Percentiles rank a stretch among this genome's conserved stretches.
Conservation (phyloP, 2,888 invertebrate genomes). For the Octodonta nipae region DNA sequence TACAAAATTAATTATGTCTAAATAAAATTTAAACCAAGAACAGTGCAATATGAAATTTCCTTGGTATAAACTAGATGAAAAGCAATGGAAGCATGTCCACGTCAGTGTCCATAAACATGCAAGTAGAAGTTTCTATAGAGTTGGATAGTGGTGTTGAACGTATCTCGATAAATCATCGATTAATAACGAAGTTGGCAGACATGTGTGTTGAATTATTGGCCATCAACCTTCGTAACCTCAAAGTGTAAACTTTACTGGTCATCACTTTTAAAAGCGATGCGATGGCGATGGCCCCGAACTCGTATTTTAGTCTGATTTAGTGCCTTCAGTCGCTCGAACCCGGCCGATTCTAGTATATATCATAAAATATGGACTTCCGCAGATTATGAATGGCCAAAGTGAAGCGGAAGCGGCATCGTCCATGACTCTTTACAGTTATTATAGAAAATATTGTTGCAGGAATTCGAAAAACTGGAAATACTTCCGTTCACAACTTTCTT, state of each 20-base stretch:
- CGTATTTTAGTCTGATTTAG: conserved; percentile 14
- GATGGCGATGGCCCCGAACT: too few species aligned
- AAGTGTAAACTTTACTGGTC: conserved; percentile 25
- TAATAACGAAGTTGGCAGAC: conserved; percentile 26
- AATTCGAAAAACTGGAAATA: too few species aligned
- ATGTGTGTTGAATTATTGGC: conserved; percentile 22
- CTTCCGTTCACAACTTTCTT: too few species aligned
- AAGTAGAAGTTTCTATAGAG: too few species aligned
- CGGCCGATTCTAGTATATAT: conserved; percentile 10
- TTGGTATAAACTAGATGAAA: too few species aligned
- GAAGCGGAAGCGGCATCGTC: neutral
- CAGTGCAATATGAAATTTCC: too few species aligned
- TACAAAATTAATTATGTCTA: too few species aligned
- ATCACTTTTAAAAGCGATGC: conserved; percentile 24
- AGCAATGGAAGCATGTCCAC: too few species aligned
- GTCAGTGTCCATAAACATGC: too few species aligned
- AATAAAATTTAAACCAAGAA: too few species aligned
- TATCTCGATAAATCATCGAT: conserved; percentile 28
- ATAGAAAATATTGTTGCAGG: too few species aligned
- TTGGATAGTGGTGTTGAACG: conserved; percentile 9
- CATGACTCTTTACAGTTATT: neutral
- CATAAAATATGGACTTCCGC: conserved; percentile 11
- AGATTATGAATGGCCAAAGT: conserved; percentile 7
- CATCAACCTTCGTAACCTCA: conserved; percentile 20
- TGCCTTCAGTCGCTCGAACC: too few species aligned